Base-by-base conservation (phyloP, 2,888 invertebrate genomes). In the Spodoptera picta region DNA sequence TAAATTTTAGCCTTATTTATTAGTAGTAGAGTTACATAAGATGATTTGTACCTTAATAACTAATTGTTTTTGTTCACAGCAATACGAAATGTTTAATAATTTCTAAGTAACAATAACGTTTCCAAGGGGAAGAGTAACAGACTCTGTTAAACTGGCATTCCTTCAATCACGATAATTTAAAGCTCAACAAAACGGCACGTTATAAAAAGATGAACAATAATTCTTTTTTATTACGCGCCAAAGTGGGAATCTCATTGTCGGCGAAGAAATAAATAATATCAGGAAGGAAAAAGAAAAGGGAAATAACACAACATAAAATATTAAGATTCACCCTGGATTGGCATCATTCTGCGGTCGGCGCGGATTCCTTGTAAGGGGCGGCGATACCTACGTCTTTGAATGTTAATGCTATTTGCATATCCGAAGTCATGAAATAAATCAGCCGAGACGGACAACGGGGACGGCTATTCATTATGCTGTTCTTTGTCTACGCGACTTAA, bases 351-450 rank as follows among this genome's bases (percentile, higher is more conserved):
- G 94, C 85, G 93, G 94, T 91, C 87, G 91, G 86, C 86, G 84
- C 85, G 88, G 90, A 90, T 92, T 92, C 89, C 90, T 91, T 89
- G 87, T 87, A 90, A 90, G 90, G 89, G 87, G 83, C 81, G 83
- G 83, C 85, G 83, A 88, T 91, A 90, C 92, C 89, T 89, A 89
- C 89, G 84, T 94, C 93, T 94, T 93, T 93, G 93, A 92, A 94
- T 93, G 87, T 92, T 93, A 93, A 94, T 93, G 92, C 85, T 92
- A 94, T 94, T 94, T 94, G 94, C 94, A 94, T 94, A 94, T 92
- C 92, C 91, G 92, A 93, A 94, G 93, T 93, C 94, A 93, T 94
- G 93, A 94, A 93, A 94, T 94, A 94, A 94, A 94, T 94, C 94
- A 94, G 91, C 88, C 92, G 87, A 84, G 92, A 92, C 94, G 94